Base-by-base conservation (phyloP, 2,113 vertebrate species). In the Megaceryle maxima region DNA sequence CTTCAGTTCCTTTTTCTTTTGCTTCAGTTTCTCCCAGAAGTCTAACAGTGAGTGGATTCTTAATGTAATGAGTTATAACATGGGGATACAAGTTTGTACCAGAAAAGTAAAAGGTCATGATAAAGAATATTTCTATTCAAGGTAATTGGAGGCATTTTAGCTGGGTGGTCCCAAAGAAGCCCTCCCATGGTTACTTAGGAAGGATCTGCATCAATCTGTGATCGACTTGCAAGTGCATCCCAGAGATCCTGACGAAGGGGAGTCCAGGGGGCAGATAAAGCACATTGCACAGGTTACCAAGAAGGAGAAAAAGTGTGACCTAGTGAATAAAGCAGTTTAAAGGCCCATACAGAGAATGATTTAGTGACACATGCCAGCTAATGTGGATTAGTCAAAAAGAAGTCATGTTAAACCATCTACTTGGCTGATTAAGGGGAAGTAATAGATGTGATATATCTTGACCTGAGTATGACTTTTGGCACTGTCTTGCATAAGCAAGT, bases 181-280 rank as follows among this genome's bases (percentile, higher is more conserved):
- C 22, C 11, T 64, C 22, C 12, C 11, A 12, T 0, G 1, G 8
- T 14, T 50, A 31, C 3, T 14, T 22, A 19, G 5, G 46, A 6
- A 75, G 29, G 11, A 85, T 41, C 19, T 29, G 29, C 16, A 68
- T n/a, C 75, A 56, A 21, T 11, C 8, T 55, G 22, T 56, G 68
- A 46, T 28, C 13, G 13, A 10, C 12, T 7, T 3, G 5, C 13
- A 51, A 68, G 17, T 7, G 51, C 11, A 8, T 73, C 7, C 31
- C 11, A 19, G 33, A 84, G 9, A 41, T 46, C 16, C 33, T 41
- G 28, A 16, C 35, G 39, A 64, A 70, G 18, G 2, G 3, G 7
- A 1, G 4, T 39, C n/a, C 33, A 39, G 51, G 59, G 37, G 12
- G 29, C 60, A 35, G 22, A 4, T 35, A n/a, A 82, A 79, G 20